Conservation (phyloP, 2,797 vertebrate species). For the Macropodus opercularis region DNA sequence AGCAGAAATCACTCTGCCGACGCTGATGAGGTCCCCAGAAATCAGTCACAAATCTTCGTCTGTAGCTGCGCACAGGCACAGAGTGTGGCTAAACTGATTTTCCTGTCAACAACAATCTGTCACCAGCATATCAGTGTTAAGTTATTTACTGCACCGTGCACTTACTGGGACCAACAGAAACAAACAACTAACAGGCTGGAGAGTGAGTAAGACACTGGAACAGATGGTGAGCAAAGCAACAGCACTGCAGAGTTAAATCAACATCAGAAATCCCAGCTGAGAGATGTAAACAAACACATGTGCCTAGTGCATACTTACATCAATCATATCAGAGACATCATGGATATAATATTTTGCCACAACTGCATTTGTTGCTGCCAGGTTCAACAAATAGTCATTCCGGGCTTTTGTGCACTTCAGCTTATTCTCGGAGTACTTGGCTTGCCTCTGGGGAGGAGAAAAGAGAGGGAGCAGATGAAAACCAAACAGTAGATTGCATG, state of each 20-base stretch:
- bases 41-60: conserved; percentile 17
- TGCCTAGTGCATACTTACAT: conserved; percentile 85
- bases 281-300: conserved; percentile 66
- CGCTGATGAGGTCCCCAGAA: conserved; percentile 25
- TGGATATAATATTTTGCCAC: conserved; percentile 99
- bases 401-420: conserved; percentile 98
- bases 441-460: conserved; percentile 89
- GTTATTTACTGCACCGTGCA: conserved; percentile 32
- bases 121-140: conserved; percentile 24
- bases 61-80: conserved; percentile 6
- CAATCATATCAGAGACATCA: conserved; percentile 96
- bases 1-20: conserved; percentile 36
- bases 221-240: conserved; percentile 70
- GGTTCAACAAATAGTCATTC: conserved; percentile 97
- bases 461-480: conserved; percentile 46
- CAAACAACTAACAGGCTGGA: conserved; percentile 61
- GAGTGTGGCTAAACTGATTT: conserved; percentile 9
- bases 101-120: conserved; percentile 23
- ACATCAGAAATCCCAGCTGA: conserved; percentile 63
- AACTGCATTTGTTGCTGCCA: conserved; percentile 94
- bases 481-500: conserved; percentile 26
- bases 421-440: conserved; percentile 99
- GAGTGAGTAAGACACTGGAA: conserved; percentile 40
- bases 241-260: conserved; percentile 57
- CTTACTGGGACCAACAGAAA: conserved; percentile 38